These are phyloP conservation scores for Harpagoxenus sublaevis DNA, from an alignment of 2,888 invertebrate species.

Conservation along the genomic window DNA sequence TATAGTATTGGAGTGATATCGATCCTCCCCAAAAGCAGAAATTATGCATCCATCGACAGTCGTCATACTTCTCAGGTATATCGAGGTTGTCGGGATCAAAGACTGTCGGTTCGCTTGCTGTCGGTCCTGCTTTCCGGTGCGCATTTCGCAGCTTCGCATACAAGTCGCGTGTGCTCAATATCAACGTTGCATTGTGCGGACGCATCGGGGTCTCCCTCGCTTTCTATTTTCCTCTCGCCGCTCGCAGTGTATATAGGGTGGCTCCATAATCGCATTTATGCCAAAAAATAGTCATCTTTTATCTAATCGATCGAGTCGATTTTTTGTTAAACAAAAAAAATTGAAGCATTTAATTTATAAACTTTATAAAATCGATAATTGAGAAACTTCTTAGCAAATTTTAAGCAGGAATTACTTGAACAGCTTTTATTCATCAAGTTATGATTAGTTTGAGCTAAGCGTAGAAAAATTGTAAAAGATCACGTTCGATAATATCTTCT, in stretches of 20 bases:
- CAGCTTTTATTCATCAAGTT: not conserved
- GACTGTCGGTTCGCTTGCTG: slow-evolving; percentile 48
- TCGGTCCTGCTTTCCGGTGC: slow-evolving; percentile 66
- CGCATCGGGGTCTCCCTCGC: slow-evolving; percentile 61
- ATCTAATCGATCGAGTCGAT: not conserved
- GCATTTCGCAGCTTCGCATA: slow-evolving; percentile 72
- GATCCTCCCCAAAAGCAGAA: slow-evolving; percentile 29
- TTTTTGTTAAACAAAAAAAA: not conserved
- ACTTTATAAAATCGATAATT: not conserved
- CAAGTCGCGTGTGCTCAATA: slow-evolving; percentile 75
- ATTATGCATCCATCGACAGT: slow-evolving; percentile 53
- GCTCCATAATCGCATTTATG: not conserved
- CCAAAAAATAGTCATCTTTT: not conserved
- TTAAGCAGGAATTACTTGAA: not conserved
- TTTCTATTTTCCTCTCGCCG: slow-evolving; percentile 32
- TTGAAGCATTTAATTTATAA: slow-evolving; percentile 1
- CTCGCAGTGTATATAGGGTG: slow-evolving; percentile 40
- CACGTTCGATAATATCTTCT: not conserved
- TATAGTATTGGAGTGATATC: not conserved
- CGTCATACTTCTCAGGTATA: slow-evolving; percentile 63
- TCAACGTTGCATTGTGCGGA: slow-evolving; percentile 77
- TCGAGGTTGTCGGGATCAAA: slow-evolving; percentile 62
- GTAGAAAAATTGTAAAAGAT: not conserved
- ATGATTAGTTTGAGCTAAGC: not conserved
- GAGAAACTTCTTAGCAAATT: not conserved